Conservation (phyloP, 1,140 invertebrate genomes). For the Brachionus asplanchnoidis region DNA sequence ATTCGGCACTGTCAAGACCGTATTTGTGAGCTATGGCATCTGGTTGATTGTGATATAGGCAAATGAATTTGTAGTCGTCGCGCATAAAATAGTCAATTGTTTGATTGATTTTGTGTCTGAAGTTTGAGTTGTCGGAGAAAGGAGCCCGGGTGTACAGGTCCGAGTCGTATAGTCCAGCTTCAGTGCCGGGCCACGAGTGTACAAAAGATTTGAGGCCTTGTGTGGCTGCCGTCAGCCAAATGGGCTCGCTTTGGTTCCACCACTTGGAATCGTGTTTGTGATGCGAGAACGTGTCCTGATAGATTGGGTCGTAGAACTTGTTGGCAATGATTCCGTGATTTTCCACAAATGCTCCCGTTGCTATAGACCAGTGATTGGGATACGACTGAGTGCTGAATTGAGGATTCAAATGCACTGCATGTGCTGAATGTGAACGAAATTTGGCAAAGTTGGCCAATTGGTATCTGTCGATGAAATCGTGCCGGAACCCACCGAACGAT, state of each 20-base stretch:
- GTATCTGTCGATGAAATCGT: slow-evolving; percentile 24
- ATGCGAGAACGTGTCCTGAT: background rate
- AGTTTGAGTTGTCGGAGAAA: background rate
- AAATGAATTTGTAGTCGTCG: background rate
- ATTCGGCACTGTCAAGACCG: background rate
- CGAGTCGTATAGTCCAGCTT: background rate
- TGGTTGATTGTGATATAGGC: slow-evolving; percentile 17
- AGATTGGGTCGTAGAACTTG: slow-evolving; percentile 33
- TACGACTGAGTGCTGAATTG: slow-evolving; percentile 17
- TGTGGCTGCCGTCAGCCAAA: background rate
- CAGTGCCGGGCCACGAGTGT: background rate
- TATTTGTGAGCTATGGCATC: slow-evolving; percentile 34
- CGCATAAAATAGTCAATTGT: background rate
- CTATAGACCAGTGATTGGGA: slow-evolving; percentile 36
- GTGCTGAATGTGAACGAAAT: background rate
- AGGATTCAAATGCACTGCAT: background rate
- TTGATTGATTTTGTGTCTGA: slow-evolving; percentile 5
- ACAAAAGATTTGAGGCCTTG: slow-evolving; percentile 19
- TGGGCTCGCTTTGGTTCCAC: slow-evolving; percentile 33
- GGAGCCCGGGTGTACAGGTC: background rate
- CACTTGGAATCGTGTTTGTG: slow-evolving; percentile 14
- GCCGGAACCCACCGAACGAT: slow-evolving; percentile 26
- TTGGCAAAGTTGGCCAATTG: background rate
- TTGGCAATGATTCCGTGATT: slow-evolving; percentile 39
- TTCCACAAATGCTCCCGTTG: slow-evolving; percentile 15